Evolutionary conservation across 2,113 vertebrate genomes (phyloP).

Genomic region (Pangasianodon hypophthalmus): DNA sequence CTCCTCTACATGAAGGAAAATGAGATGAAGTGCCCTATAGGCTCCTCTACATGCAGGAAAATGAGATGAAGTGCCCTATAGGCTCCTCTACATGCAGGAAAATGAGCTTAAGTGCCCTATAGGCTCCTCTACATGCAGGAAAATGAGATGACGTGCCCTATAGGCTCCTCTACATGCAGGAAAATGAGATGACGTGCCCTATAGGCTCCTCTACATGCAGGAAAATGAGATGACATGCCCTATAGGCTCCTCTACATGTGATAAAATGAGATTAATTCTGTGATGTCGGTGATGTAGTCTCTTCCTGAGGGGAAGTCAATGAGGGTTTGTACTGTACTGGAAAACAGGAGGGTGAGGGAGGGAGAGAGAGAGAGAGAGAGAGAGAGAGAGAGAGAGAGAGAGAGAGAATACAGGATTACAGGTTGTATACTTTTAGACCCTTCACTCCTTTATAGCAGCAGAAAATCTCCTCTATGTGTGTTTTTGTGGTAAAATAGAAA

Average conservation of each 20-base stretch:
- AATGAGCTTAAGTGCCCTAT: background rate
- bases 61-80: background rate
- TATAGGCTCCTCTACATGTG: background rate
- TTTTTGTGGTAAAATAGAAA: slow-evolving; percentile 71
- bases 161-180: background rate
- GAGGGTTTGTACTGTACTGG: background rate
- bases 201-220: background rate
- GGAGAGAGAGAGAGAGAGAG: background rate
- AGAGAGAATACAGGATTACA: background rate
- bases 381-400: slow-evolving; percentile 14
- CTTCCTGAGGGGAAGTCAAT: background rate
- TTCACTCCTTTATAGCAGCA: slow-evolving; percentile 55
- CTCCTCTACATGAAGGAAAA: too few relatives aligned
- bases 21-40: background rate
- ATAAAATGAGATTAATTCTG: background rate
- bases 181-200: background rate
- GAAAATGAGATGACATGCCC: background rate
- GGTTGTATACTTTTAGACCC: slow-evolving; percentile 29
- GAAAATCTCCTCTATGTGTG: slow-evolving; percentile 63
- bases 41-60: background rate
- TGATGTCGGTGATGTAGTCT: background rate
- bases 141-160: background rate
- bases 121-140: background rate
- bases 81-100: background rate
- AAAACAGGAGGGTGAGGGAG: background rate